Percentiles rank a stretch among this genome's conserved stretches.
phyloP scores from a whole-genome alignment of 2,797 vertebrate species.

The Neomorphus geoffroyi region DNA sequence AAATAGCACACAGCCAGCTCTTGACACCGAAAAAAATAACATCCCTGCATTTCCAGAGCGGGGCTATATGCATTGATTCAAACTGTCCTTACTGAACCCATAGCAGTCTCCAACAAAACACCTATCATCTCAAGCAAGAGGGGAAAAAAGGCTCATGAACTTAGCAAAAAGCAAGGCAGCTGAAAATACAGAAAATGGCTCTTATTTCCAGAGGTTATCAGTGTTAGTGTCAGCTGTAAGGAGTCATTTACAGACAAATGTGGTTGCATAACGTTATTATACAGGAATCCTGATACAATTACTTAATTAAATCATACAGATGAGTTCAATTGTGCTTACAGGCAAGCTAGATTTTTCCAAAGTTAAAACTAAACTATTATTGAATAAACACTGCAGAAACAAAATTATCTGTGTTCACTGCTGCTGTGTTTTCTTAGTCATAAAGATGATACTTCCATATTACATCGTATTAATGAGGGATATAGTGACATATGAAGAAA shows the following conservation, averaged over 20 bases:
- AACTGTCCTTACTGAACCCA: background rate
- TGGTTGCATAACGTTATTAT: background rate
- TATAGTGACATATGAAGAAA: background rate
- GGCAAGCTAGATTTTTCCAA: background rate
- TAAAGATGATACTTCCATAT: background rate
- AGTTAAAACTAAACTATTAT: background rate
- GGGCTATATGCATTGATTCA: background rate
- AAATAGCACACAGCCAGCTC: background rate
- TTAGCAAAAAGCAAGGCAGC: background rate
- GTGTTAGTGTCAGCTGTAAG: background rate
- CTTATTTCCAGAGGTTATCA: background rate
- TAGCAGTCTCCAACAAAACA: background rate
- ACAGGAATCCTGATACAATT: background rate
- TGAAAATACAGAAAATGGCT: background rate
- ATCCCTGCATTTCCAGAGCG: fast-evolving
- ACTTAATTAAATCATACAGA: slow-evolving; percentile 32
- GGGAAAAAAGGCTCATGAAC: background rate
- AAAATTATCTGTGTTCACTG: background rate
- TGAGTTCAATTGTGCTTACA: background rate
- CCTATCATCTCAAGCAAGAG: background rate
- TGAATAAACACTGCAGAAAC: background rate
- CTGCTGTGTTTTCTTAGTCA: background rate
- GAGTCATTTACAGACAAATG: background rate
- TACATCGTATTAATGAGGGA: background rate
- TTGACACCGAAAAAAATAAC: background rate